Percentiles rank a stretch among this genome's conserved stretches.
These are phyloP conservation scores for Condylura cristata DNA, from an alignment of 2,113 vertebrate species.

Conservation along the genomic window DNA sequence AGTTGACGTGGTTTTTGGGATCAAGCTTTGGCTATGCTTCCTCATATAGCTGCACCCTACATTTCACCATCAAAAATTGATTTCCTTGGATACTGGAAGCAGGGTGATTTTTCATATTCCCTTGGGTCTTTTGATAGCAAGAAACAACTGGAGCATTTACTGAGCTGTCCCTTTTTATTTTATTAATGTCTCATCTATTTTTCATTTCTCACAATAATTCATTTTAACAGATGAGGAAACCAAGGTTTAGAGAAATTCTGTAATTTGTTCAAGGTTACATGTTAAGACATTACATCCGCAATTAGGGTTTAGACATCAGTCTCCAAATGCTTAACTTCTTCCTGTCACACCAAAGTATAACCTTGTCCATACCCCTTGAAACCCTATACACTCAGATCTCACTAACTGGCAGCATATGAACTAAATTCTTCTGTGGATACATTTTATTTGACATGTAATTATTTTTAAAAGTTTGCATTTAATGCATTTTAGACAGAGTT, in stretches of 20 bases:
- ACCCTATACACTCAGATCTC: background rate
- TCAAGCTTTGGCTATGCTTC: background rate
- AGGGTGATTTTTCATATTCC: background rate
- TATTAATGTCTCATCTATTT: background rate
- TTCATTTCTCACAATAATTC: background rate
- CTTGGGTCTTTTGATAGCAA: background rate
- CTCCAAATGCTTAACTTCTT: background rate
- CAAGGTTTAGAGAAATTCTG: background rate
- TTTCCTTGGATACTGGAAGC: background rate
- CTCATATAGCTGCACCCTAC: background rate
- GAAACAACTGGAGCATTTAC: background rate
- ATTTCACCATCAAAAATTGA: background rate
- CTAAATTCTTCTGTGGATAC: background rate
- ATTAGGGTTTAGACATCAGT: background rate
- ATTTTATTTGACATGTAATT: slow-evolving; percentile 9
- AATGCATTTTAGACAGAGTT: slow-evolving; percentile 20
- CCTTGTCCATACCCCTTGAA: background rate
- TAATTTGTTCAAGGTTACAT: background rate
- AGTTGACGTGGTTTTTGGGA: background rate
- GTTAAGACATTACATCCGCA: background rate
- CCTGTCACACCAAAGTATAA: background rate
- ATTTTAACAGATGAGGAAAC: background rate
- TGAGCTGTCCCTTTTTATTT: background rate
- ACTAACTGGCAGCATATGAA: background rate
- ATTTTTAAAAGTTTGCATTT: slow-evolving; percentile 36